Evolutionary conservation across 2,888 invertebrate species (phyloP).

Genomic region (Aradus depressus): DNA sequence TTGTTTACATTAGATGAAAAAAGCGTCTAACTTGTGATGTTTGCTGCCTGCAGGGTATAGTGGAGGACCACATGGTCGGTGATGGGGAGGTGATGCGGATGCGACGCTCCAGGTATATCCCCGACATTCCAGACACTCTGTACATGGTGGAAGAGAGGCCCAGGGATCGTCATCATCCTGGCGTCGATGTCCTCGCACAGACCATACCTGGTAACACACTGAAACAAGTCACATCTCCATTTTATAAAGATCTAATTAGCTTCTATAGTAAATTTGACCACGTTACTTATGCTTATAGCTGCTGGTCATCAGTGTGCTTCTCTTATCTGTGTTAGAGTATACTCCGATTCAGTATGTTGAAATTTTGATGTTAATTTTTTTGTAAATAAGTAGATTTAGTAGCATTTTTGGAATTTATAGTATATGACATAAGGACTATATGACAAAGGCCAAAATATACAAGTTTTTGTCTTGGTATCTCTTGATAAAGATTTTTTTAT

Average conservation of each 20-base stretch:
- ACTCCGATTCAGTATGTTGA: too few relatives aligned
- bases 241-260: conserved; percentile 7
- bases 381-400: too few relatives aligned
- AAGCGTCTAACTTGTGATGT: background rate
- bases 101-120: conserved; percentile 58
- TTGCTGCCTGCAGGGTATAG: conserved; percentile 45
- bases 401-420: too few relatives aligned
- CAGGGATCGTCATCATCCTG: conserved; percentile 36
- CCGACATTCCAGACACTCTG: conserved; percentile 83
- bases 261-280: background rate
- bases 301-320: too few relatives aligned
- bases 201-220: conserved; percentile 48
- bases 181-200: conserved; percentile 52
- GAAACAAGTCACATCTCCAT: background rate
- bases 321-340: too few relatives aligned
- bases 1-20: too few relatives aligned
- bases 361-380: too few relatives aligned
- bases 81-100: conserved; percentile 56
- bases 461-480: too few relatives aligned
- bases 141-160: conserved; percentile 69
- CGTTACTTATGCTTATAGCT: too few relatives aligned
- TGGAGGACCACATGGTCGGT: conserved; percentile 73
- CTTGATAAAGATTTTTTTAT: too few relatives aligned
- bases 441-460: too few relatives aligned
- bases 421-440: too few relatives aligned